These are phyloP conservation scores for Echinops telfairi DNA, from an alignment of 2,113 vertebrate genomes.

Conservation along the genomic window DNA sequence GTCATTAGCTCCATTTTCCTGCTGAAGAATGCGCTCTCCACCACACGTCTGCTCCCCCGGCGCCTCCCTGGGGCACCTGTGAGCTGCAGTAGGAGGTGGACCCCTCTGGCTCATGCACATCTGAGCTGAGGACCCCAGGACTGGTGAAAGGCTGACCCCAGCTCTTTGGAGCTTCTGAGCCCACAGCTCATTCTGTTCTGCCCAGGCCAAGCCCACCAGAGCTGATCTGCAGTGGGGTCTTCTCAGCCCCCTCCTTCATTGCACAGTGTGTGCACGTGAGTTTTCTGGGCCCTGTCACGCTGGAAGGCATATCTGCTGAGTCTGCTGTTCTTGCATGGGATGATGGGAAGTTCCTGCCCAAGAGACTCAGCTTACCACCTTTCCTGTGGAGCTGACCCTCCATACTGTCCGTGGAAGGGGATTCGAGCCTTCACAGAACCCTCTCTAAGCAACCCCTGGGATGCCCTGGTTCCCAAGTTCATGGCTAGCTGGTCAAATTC, in stretches of 20 bases:
- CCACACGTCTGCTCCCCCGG: neutral
- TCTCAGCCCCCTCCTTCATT: neutral
- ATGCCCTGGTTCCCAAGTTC: accelerated
- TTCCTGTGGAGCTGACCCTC: accelerated
- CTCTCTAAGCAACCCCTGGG: no score
- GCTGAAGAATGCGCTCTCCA: neutral
- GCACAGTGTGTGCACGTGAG: accelerated
- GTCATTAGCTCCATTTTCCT: neutral
- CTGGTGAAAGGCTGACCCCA: neutral
- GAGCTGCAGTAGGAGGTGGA: neutral
- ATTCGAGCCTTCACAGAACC: neutral
- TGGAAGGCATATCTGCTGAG: neutral
- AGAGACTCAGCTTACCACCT: neutral
- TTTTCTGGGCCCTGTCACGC: neutral
- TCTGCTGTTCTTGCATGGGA: neutral
- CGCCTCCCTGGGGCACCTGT: neutral
- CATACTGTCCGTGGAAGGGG: neutral
- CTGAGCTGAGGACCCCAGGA: neutral
- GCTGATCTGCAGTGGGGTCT: no score
- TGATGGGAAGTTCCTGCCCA: accelerated
- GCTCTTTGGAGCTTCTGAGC: neutral
- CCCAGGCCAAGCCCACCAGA: neutral
- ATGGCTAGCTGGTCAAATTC: accelerated
- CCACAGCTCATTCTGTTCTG: accelerated
- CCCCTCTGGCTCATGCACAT: accelerated